Conservation (phyloP, 2,113 vertebrate species). For the Protobothrops mucrosquamatus region DNA sequence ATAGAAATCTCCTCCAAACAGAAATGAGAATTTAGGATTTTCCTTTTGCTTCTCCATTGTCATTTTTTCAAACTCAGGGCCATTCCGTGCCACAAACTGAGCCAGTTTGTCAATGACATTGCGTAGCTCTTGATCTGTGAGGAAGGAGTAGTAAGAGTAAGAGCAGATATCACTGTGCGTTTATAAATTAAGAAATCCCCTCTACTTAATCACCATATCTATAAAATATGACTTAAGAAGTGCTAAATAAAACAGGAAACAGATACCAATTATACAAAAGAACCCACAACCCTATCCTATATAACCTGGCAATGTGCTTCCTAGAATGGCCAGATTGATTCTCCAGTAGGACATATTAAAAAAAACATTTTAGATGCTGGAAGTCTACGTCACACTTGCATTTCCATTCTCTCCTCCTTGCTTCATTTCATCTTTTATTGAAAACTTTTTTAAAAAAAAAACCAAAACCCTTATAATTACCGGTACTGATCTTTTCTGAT, state of each 20-base stretch:
- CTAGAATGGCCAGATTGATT: background rate
- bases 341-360: background rate
- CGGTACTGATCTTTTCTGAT: background rate
- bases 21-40: constrained; percentile 96
- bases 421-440: background rate
- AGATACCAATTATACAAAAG: background rate
- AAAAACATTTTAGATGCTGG: background rate
- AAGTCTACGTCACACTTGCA: background rate
- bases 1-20: constrained; percentile 95
- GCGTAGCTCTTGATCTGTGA: constrained; percentile 90
- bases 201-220: background rate
- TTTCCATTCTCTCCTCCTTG: background rate
- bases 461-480: no score
- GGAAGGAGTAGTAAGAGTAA: background rate
- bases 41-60: constrained; percentile 99
- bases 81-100: constrained; percentile 96
- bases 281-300: background rate
- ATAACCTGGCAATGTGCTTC: background rate
- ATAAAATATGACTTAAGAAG: background rate
- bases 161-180: background rate
- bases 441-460: background rate
- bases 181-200: background rate
- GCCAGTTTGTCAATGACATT: constrained; percentile 99
- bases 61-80: constrained; percentile 98
- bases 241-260: background rate